Conservation (phyloP, 2,888 invertebrate species). For the Hetaerina titia region DNA sequence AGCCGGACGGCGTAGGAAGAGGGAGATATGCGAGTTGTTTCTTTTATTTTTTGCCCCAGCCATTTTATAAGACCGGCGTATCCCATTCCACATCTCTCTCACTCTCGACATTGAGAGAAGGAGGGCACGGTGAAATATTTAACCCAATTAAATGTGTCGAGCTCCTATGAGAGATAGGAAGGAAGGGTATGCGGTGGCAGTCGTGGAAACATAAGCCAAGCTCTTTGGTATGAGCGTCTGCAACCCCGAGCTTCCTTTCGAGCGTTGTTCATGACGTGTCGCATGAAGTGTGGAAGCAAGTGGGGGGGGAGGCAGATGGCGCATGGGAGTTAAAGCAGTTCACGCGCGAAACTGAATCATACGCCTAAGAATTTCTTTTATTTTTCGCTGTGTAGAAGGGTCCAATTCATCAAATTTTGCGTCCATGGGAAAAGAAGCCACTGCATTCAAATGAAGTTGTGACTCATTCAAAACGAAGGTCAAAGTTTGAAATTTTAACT, state of each 20-base stretch:
- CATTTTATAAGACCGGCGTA: not conserved
- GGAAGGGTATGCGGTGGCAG: not conserved
- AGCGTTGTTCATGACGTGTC: not conserved
- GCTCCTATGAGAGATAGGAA: not conserved
- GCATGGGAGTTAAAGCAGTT: not conserved
- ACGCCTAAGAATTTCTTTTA: not conserved
- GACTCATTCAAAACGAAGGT: not conserved
- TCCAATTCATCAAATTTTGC: not conserved
- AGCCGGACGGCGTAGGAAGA: not conserved
- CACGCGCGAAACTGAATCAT: not conserved
- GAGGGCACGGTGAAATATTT: constrained; percentile 20
- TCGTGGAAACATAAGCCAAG: not conserved
- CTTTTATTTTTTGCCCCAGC: not conserved
- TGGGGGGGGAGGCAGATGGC: not conserved
- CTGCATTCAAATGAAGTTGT: not conserved
- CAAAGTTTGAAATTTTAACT: not conserved
- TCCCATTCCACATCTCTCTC: not conserved
- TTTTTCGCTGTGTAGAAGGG: not conserved
- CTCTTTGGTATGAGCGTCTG: not conserved
- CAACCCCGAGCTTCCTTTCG: not conserved
- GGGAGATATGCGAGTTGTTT: not conserved
- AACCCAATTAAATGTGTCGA: constrained; percentile 37
- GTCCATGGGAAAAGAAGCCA: not conserved
- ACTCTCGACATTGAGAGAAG: not conserved
- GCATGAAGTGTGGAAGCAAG: not conserved